Base-by-base conservation (phyloP, 2,113 vertebrate species). In the Oryzias woworae region DNA sequence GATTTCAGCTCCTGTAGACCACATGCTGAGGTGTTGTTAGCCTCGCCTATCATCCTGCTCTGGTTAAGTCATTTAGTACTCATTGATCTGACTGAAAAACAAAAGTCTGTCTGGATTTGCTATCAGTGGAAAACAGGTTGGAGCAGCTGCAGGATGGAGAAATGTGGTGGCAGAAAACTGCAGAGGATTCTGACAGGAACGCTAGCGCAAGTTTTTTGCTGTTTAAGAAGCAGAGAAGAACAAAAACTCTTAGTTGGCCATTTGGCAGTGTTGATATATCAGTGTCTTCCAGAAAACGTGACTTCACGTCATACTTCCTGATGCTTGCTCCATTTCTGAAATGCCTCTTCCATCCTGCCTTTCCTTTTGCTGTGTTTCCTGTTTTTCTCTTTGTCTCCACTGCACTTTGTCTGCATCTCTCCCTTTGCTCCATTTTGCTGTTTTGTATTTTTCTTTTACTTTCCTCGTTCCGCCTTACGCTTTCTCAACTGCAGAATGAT, bases 251-350 rank as follows among this genome's bases (percentile, higher is more conserved):
- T 61, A 63, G 67, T 55, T 80, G 61, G 52, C n/a, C 12, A 4
- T 46, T 61, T n/a, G 55, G 52, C 17, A 50, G 60, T 75, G 72
- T 75, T 85, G 78, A 85, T 59, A 85, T 80, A 77, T 43, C 59
- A 65, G 72, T 70, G 46, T 61, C 43, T 73, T 82, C 44, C n/a
- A 79, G 65, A 85, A 73, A 51, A 26, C 26, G 5, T 26, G 54
- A 50, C n/a, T 61, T 36, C 43, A 53, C 78, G 23, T 58, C 56
- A 62, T 47, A 1, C 55, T 1, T 45, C 56, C 63, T 36, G 45
- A 14, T 36, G 47, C 5, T 62, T 43, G 4, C 16, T 61, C 0
- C 14, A 17, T 73, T 43, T 22, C 13, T 48, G 55, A 62, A 75
- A 46, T 68, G 58, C 56, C 59, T 58, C 22, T 28, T 45, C 6